Evolutionary conservation across 2,888 invertebrate species (phyloP), one percentile per base, ranked within the genome.

Genomic region (Drosophila nr. perissopoda): DNA sequence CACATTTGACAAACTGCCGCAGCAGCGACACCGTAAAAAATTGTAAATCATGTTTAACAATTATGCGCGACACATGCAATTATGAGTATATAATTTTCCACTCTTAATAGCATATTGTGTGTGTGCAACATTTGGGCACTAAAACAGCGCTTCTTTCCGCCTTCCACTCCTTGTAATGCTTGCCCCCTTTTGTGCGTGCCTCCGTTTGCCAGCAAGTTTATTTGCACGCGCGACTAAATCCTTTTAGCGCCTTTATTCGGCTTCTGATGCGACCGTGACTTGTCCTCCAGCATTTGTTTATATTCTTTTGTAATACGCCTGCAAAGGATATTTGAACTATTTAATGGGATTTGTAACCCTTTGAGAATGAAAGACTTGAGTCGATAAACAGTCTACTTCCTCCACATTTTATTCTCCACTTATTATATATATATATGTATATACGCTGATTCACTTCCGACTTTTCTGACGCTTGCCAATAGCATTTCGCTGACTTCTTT

Each of bases 211-310:
- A 1, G 13, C 8, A 21, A 58, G 48, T 51, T 66, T 77, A 45
- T 56, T 36, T 64, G 40, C 56, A 67, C 68, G 71, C 58, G 73
- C 70, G 67, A 75, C 71, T 82, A 89, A 89, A 90, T 87, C 81
- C 90, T 87, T 87, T 90, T 79, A 78, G 78, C 82, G 83, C 78
- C 78, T 85, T 80, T 86, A 87, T 85, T 82, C 77, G 77, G 75
- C 79, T 77, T 81, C 76, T 88, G 73, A 80, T 71, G 72, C 78
- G 68, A 71, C 59, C 38, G 38, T 61, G 38, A 8, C 61, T 61
- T 67, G 63, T 52, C 66, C 38, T 61, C 52, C 51, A 58, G 59
- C 54, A 49, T 65, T 65, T 74, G 70, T 74, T 75, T 67, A 49
- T 64, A 48, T 34, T 66, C 42, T 51, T 29, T 68, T 57, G 61